phyloP scores from a whole-genome alignment of 2,113 vertebrate species.

The Bambusicola thoracicus region DNA sequence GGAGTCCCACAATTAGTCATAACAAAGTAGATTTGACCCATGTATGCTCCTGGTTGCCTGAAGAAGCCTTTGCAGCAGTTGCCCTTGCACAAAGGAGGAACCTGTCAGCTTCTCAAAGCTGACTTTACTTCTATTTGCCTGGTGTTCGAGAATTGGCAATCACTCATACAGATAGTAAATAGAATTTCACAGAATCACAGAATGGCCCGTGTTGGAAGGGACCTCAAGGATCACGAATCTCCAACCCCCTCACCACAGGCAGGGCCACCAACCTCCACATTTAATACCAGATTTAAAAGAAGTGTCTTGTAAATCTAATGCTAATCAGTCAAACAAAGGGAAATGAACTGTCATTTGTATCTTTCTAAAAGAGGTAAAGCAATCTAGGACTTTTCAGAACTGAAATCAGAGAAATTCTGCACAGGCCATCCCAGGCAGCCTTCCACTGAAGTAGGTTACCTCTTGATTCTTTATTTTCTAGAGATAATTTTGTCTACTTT shows the following conservation, averaged over 20 bases:
- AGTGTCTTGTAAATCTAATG: neutral
- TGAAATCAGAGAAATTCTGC: neutral
- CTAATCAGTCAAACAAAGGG: neutral
- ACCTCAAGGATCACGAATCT: too few relatives aligned
- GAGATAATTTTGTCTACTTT: neutral
- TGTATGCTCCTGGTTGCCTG: fast-evolving
- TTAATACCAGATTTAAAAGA: neutral
- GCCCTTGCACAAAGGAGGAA: neutral
- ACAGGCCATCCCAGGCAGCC: neutral
- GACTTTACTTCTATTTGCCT: neutral
- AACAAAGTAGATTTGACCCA: neutral
- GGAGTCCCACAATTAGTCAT: neutral
- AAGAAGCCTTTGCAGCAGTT: neutral
- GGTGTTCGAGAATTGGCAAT: neutral
- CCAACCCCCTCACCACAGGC: too few relatives aligned
- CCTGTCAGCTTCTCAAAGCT: neutral
- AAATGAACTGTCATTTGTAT: neutral
- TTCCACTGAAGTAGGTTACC: neutral
- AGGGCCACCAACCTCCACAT: too few relatives aligned
- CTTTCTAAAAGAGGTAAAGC: neutral
- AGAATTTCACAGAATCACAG: neutral
- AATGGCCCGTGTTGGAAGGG: too few relatives aligned
- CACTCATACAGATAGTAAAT: neutral
- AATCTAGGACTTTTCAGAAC: neutral
- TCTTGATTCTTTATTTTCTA: neutral